Evolutionary conservation across 2,113 vertebrate species (phyloP).

Genomic region (Suncus etruscus): DNA sequence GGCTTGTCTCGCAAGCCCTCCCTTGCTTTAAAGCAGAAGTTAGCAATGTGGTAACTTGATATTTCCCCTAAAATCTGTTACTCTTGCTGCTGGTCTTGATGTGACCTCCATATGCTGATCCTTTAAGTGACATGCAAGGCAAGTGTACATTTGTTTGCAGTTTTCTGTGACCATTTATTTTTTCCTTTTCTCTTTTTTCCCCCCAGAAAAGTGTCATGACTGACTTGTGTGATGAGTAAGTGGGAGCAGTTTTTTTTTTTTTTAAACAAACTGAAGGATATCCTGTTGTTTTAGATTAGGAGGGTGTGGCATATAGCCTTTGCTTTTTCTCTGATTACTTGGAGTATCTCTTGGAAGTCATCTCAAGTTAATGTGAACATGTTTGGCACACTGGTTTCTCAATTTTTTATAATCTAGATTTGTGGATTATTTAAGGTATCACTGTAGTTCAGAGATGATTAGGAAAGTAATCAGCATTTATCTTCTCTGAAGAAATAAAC

Average conservation of each 20-base stretch:
- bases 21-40: slow-evolving; percentile 50
- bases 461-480: slow-evolving; percentile 26
- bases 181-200: too few species aligned
- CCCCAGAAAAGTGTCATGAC: slow-evolving; percentile 39
- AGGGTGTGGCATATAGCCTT: slow-evolving; percentile 51
- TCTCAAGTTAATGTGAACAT: background rate
- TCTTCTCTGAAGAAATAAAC: slow-evolving; percentile 15
- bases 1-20: too few species aligned
- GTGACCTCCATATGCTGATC: background rate
- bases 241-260: background rate
- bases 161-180: slow-evolving; percentile 67
- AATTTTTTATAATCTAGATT: slow-evolving; percentile 22
- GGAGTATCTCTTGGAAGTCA: slow-evolving; percentile 60
- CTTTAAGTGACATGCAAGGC: slow-evolving; percentile 49
- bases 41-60: slow-evolving; percentile 12
- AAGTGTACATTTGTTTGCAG: slow-evolving; percentile 52
- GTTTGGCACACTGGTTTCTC: slow-evolving; percentile 23
- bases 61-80: slow-evolving; percentile 35
- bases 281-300: slow-evolving; percentile 63
- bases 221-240: slow-evolving; percentile 60
- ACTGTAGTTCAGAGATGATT: slow-evolving; percentile 44
- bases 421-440: slow-evolving; percentile 44
- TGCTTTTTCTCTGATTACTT: slow-evolving; percentile 60
- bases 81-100: slow-evolving; percentile 51
- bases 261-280: slow-evolving; percentile 41